A percentile compares a stretch with the other conserved stretches of the same genome.
Evolutionary conservation across 1,140 invertebrate genomes (phyloP).

Genomic region (Trialeurodes vaporariorum): DNA sequence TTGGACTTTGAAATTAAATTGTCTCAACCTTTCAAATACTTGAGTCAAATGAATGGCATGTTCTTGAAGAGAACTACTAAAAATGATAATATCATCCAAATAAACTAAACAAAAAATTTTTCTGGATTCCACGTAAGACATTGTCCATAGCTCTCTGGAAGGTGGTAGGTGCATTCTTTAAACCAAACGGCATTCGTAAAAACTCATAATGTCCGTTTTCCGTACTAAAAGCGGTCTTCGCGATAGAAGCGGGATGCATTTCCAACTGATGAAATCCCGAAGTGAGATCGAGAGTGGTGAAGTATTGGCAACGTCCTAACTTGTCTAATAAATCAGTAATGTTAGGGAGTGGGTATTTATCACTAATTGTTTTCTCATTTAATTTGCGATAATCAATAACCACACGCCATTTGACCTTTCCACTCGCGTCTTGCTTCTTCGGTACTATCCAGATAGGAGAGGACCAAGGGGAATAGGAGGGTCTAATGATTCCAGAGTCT

Average conservation of each 20-base stretch:
- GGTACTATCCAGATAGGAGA: constrained; percentile 19
- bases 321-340: constrained; percentile 37
- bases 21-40: constrained; percentile 11
- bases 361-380: constrained; percentile 24
- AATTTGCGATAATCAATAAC: constrained; percentile 25
- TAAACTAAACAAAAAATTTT: constrained; percentile 16
- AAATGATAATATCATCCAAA: constrained; percentile 21
- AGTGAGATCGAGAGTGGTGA: constrained; percentile 37
- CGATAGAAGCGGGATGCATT: constrained; percentile 28
- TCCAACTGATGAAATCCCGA: constrained; percentile 40
- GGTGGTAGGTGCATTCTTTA: constrained; percentile 34
- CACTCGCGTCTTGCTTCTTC: constrained; percentile 23
- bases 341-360: constrained; percentile 37
- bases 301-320: constrained; percentile 30
- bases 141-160: constrained; percentile 35
- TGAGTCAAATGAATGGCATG: constrained; percentile 11
- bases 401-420: constrained; percentile 21
- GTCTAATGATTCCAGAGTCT: not conserved
- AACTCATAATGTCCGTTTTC: constrained; percentile 33
- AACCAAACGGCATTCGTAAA: constrained; percentile 34
- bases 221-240: constrained; percentile 38
- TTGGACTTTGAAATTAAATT: constrained; percentile 19
- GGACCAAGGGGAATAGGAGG: constrained; percentile 15
- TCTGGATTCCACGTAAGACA: constrained; percentile 25
- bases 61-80: constrained; percentile 3